Percentiles rank a stretch among this genome's conserved stretches.
These are phyloP conservation scores for Hetaerina titia DNA, from an alignment of 2,888 invertebrate genomes.

Conservation along the genomic window DNA sequence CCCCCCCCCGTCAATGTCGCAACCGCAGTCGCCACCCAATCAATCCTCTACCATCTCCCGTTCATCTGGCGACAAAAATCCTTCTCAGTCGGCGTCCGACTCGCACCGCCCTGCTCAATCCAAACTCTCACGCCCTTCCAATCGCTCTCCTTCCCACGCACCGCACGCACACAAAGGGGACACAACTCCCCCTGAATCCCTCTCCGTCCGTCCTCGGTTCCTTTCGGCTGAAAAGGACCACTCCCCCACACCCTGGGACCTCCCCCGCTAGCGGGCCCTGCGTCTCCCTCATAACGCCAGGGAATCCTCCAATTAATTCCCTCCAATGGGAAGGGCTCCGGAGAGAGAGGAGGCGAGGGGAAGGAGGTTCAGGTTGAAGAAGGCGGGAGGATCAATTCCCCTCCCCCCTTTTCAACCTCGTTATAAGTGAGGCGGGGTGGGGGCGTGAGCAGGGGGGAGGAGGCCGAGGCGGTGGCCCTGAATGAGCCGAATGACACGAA, in stretches of 20 bases:
- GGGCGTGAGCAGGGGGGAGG: background rate
- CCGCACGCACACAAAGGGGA: background rate
- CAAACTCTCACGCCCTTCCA: no score
- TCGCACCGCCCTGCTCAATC: no score
- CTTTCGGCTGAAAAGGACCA: background rate
- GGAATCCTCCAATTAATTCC: constrained; percentile 53
- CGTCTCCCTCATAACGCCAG: background rate
- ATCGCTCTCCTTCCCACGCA: background rate
- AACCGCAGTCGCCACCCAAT: background rate
- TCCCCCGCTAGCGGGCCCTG: background rate
- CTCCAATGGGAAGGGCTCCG: constrained; percentile 24
- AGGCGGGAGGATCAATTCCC: background rate
- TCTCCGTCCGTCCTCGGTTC: background rate
- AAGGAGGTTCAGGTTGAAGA: background rate
- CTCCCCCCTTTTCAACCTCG: background rate
- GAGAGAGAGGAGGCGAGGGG: background rate
- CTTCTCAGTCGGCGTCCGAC: no score
- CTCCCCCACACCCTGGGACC: background rate
- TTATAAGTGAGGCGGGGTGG: no score
- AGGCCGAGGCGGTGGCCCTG: background rate
- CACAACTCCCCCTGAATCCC: background rate
- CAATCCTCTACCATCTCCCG: background rate
- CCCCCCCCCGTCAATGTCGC: background rate
- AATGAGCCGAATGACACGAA: background rate
- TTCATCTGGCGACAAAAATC: no score